Conservation (phyloP, 1,140 invertebrate species). For the Zelostemma sp. region DNA sequence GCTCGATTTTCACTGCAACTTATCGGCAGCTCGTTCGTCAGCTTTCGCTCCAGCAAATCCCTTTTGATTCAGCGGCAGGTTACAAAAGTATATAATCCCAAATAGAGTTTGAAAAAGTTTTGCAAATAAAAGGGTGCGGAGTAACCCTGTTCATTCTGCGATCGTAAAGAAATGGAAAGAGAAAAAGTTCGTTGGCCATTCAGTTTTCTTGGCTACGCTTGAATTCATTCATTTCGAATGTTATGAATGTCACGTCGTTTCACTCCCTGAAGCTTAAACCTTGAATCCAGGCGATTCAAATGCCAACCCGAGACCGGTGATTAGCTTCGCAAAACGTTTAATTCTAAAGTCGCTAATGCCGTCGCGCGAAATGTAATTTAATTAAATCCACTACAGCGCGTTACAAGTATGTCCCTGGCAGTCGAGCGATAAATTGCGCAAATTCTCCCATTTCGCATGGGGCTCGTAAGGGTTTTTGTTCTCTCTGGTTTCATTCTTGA, state of each 20-base stretch:
- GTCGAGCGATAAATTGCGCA: conserved; percentile 43
- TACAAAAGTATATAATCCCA: conserved; percentile 36
- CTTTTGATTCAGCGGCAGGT: conserved; percentile 29
- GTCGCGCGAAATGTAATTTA: conserved; percentile 53
- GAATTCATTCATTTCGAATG: no score
- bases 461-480: conserved; percentile 27
- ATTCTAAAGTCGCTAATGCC: conserved; percentile 50
- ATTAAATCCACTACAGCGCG: conserved; percentile 52
- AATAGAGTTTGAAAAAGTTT: conserved; percentile 31
- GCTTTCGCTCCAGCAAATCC: conserved; percentile 26
- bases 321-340: conserved; percentile 57
- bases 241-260: not conserved
- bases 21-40: conserved; percentile 24
- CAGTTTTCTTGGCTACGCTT: no score
- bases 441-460: conserved; percentile 31
- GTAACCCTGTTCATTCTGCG: conserved; percentile 21
- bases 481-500: conserved; percentile 18
- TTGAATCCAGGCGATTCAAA: conserved; percentile 19
- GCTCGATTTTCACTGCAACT: conserved; percentile 21
- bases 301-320: conserved; percentile 45
- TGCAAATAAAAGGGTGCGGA: conserved; percentile 29
- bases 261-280: conserved; percentile 5
- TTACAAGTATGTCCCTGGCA: conserved; percentile 44
- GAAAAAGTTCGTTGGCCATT: no score
- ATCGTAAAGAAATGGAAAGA: not conserved